A percentile compares a stretch with the other conserved stretches of the same genome.
These are phyloP conservation scores for Hyposoter didymator DNA, from an alignment of 2,888 invertebrate genomes.

Conservation along the genomic window DNA sequence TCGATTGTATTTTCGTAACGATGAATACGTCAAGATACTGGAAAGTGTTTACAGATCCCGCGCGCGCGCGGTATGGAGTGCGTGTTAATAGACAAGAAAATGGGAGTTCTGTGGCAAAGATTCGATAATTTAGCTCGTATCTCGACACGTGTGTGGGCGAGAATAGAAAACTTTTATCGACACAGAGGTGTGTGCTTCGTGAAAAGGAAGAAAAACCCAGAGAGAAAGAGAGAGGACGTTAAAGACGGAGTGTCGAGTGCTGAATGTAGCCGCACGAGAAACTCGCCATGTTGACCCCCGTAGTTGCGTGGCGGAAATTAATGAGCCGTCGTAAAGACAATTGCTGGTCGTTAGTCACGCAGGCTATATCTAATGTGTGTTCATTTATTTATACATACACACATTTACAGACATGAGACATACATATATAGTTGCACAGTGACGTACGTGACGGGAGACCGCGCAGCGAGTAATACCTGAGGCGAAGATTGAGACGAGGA, in stretches of 20 bases:
- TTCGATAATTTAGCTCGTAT: constrained; percentile 24
- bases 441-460: constrained; percentile 28
- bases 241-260: constrained; percentile 72
- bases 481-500: constrained; percentile 33
- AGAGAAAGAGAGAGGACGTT: constrained; percentile 45
- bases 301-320: constrained; percentile 74
- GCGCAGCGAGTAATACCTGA: constrained; percentile 46
- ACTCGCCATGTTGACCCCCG: constrained; percentile 70
- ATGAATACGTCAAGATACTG: constrained; percentile 49
- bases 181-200: constrained; percentile 14
- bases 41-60: constrained; percentile 35
- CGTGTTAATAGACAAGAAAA: constrained; percentile 60
- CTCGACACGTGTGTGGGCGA: constrained; percentile 39
- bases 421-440: constrained; percentile 7
- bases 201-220: constrained; percentile 4
- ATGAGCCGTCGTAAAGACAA: constrained; percentile 77
- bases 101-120: constrained; percentile 31
- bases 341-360: constrained; percentile 77
- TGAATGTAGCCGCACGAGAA: constrained; percentile 66
- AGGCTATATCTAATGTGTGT: constrained; percentile 63
- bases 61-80: too few species aligned
- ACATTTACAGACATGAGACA: constrained; percentile 5
- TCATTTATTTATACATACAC: background rate
- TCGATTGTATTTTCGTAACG: constrained; percentile 69
- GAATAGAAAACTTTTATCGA: constrained; percentile 23